Evolutionary conservation across 2,888 invertebrate species (phyloP), one percentile per base, ranked within the genome.

Genomic region (Aspidiotus rigidus): DNA sequence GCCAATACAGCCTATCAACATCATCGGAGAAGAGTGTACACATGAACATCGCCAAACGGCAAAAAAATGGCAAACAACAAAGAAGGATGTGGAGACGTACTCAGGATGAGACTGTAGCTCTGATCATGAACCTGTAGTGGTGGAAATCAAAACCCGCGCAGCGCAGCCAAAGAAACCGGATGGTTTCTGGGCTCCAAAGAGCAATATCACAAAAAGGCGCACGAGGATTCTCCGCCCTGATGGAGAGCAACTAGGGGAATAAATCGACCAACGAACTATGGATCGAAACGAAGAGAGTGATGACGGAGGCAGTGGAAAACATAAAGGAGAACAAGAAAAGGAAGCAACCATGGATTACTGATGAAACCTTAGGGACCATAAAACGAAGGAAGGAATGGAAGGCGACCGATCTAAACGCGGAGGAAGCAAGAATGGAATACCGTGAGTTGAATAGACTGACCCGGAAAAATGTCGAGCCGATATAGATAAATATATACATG

Each of bases 1-100:
- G 49, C 49, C n/a, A 49, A 49, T 6, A 49, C 49, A 49, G 49
- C 49, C n/a, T 49, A 49, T 49, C 49, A 49, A n/a, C 49, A 49
- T n/a, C 49, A 49, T 44, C 8, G 49, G n/a, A 49, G 6, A 49
- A 11, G n/a, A 6, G 2, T n/a, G 6, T 49, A 49, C 6, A 49
- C 49, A 49, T 1, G n/a, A 2, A 49, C 49, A 28, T 28, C 28
- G 28, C n/a, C n/a, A n/a, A n/a, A n/a, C n/a, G n/a, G n/a, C n/a
- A 44, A 44, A 44, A 8, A 44, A 10, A 44, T 11, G 49, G 49
- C 49, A 44, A 44, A 44, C 49, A 44, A 11, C 49, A 44, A 11
- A 10, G 49, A 44, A 44, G 49, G 49, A 44, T 11, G 49, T 44
- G 11, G 11, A 44, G 49, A 44, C 11, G 49, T 44, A 44, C 11